phyloP scores from a whole-genome alignment of 2,797 vertebrate species.

The Sebastes variabilis region DNA sequence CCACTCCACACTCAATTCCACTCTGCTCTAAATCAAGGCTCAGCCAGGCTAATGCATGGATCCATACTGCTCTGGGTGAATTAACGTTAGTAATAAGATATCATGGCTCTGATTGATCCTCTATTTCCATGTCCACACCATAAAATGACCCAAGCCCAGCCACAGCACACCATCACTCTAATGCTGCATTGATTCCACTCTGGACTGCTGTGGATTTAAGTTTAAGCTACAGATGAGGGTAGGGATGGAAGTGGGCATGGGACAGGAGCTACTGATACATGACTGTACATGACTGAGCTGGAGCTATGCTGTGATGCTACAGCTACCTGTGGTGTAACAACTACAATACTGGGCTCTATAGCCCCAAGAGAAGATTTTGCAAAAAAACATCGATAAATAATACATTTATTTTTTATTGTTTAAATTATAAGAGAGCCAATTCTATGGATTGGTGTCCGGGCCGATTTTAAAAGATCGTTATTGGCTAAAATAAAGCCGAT shows the following conservation, averaged over 20 bases:
- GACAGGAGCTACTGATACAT: conserved; percentile 12
- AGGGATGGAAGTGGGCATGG: conserved; percentile 20
- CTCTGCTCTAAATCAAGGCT: conserved; percentile 81
- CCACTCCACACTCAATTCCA: conserved; percentile 57
- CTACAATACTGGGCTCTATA: not conserved
- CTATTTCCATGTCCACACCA: conserved; percentile 87
- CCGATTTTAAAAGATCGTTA: not conserved
- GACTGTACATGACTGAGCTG: not conserved
- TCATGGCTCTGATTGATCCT: conserved; percentile 97
- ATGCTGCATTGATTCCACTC: conserved; percentile 89
- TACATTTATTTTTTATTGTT: not conserved
- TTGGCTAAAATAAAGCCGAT: not conserved
- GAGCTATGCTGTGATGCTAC: not conserved
- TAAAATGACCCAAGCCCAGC: conserved; percentile 92
- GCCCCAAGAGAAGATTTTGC: not conserved
- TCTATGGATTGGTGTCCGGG: too few species aligned
- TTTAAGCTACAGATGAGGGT: conserved; percentile 40
- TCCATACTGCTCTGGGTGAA: conserved; percentile 95
- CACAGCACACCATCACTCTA: conserved; percentile 91
- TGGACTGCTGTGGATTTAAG: conserved; percentile 45
- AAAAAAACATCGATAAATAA: not conserved
- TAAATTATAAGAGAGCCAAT: not conserved
- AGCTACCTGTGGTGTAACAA: not conserved
- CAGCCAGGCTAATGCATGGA: conserved; percentile 88
- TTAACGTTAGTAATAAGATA: conserved; percentile 99